phyloP scores from a whole-genome alignment of 2,113 vertebrate species.

The Montifringilla adamsi region DNA sequence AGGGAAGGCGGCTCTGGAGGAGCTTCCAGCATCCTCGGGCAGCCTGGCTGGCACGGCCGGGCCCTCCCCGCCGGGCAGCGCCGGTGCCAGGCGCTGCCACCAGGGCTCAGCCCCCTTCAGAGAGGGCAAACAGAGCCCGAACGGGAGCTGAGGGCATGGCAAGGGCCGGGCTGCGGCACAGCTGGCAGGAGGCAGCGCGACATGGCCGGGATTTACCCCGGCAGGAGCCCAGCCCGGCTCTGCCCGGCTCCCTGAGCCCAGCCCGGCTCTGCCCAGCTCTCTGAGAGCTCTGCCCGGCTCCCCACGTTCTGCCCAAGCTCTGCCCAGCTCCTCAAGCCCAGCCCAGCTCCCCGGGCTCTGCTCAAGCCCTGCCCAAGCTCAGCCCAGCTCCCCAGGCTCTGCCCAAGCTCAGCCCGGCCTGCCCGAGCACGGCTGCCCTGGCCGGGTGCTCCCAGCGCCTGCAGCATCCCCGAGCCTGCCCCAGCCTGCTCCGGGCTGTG shows the following conservation, averaged over 20 bases:
- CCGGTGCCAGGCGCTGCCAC: not conserved
- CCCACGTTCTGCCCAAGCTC: not conserved
- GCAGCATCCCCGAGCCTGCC: not conserved
- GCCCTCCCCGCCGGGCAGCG: not conserved
- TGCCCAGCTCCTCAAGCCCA: not conserved
- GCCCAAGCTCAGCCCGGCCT: not conserved
- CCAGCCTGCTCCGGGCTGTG: not conserved
- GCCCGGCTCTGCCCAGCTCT: too few relatives aligned
- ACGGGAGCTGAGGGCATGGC: rapidly evolving
- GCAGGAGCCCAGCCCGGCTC: not conserved
- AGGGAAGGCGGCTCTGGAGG: not conserved
- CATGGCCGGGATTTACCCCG: not conserved
- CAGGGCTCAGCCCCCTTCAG: not conserved
- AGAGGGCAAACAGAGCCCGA: not conserved
- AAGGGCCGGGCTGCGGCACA: not conserved
- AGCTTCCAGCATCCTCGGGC: not conserved
- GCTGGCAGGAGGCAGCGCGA: not conserved
- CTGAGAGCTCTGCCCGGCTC: too few relatives aligned
- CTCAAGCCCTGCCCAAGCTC: not conserved
- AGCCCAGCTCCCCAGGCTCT: not conserved
- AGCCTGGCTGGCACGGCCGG: not conserved
- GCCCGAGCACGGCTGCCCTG: not conserved
- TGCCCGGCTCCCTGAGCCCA: not conserved
- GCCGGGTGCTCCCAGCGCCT: not conserved
- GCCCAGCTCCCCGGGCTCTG: not conserved